Evolutionary conservation across 2,113 vertebrate species (phyloP), one percentile per base, ranked within the genome.

Genomic region (Mesocricetus auratus): DNA sequence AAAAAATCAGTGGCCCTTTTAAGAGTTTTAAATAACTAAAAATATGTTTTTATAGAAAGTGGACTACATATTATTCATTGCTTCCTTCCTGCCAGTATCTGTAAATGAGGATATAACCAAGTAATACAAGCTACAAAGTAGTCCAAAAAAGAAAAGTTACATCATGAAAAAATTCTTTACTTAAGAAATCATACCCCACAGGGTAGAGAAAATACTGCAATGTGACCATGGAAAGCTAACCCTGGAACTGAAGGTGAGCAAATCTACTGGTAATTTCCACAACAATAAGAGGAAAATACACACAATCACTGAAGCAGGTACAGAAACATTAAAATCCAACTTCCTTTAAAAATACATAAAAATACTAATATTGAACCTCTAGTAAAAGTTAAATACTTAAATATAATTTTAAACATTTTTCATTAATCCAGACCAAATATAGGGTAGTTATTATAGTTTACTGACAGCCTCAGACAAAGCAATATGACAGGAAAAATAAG

Each of bases 401-500:
- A 88, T 86, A 31, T 81, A 53, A 95, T 33, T 86, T 50, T 90
- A 33, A 94, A 92, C 17, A 42, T 86, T 81, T 87, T 93, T 36
- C 3, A 93, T 17, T 91, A 90, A 66, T 71, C 74, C 31, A 87
- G 64, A 68, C 78, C 74, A 53, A 93, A 78, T 13, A 42, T 69
- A 92, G 12, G 4, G 64, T 69, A 69, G 1, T 36, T 94, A 62
- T 10, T 82, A 47, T 79, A 89, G 1, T 33, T 1, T 45, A 58
- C 2, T 75, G 36, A 93, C 13, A 71, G 68, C 60, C 16, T 15
- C 13, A 88, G 33, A 10, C 85, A 93, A 74, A 45, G 17, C 5
- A 89, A 33, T 77, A 90, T 45, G 42, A 88, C 11, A 88, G 53
- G 89, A 85, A 93, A 97, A 97, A 66, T 8, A 91, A 50, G 31